These are phyloP conservation scores for Antedon mediterranea DNA, from an alignment of 53 echinoderm and acorn worm species.

Conservation along the genomic window DNA sequence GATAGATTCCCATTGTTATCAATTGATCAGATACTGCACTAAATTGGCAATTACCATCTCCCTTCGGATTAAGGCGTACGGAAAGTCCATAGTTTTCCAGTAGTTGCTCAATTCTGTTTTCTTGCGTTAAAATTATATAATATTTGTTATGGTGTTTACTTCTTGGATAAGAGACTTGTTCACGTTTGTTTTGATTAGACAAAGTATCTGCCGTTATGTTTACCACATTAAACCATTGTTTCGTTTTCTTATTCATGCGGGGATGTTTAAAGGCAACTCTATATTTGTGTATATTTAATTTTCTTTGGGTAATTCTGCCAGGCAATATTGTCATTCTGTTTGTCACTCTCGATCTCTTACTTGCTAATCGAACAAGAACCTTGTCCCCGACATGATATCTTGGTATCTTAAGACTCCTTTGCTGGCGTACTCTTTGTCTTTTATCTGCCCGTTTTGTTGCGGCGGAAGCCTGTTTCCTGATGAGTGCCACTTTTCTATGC, in stretches of 20 bases:
- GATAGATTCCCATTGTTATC: background rate
- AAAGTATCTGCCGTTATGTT: slow-evolving; percentile 5
- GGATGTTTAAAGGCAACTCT: slow-evolving; percentile 10
- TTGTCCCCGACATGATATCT: slow-evolving; percentile 7
- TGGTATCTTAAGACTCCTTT: slow-evolving; percentile 10
- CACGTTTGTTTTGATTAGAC: background rate
- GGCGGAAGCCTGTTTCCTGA: slow-evolving; percentile 3
- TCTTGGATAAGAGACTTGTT: no score
- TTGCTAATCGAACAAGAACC: background rate
- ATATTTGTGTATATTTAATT: slow-evolving; percentile 8
- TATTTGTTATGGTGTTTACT: slow-evolving; percentile 6
- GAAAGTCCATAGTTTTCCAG: background rate
- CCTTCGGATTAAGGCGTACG: background rate
- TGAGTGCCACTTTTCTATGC: background rate
- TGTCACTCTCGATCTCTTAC: background rate
- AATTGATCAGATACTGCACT: slow-evolving; percentile 12
- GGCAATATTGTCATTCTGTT: slow-evolving; percentile 1
- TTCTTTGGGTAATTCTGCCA: slow-evolving; percentile 8
- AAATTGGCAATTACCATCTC: slow-evolving; percentile 10
- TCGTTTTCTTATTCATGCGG: slow-evolving; percentile 1
- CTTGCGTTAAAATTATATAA: background rate
- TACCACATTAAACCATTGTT: background rate
- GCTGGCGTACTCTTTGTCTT: slow-evolving; percentile 4
- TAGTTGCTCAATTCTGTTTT: background rate
- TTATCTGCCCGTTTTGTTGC: background rate